Percentiles rank a stretch among this genome's conserved stretches.
These are phyloP conservation scores for Petrolisthes manimaculis DNA, from an alignment of 2,888 invertebrate species.

Conservation along the genomic window DNA sequence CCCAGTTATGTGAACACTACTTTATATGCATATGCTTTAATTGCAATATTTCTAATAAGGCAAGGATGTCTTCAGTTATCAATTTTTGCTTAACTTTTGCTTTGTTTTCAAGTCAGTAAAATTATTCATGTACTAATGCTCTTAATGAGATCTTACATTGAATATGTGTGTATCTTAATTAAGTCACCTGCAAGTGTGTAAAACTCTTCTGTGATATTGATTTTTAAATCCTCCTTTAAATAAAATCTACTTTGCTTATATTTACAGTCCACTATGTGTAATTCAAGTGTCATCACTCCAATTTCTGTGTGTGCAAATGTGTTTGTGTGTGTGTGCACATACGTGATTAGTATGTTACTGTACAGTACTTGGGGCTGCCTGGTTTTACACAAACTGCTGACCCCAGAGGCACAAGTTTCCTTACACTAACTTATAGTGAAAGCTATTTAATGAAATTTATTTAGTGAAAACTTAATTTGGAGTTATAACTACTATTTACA, in stretches of 20 bases:
- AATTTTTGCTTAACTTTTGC: too few relatives aligned
- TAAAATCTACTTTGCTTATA: slow-evolving; percentile 30
- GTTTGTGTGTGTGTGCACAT: slow-evolving; percentile 1
- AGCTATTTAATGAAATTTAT: too few relatives aligned
- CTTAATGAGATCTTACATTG: too few relatives aligned
- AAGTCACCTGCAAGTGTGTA: background rate
- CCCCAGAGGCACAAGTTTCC: background rate
- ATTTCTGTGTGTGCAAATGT: slow-evolving; percentile 17
- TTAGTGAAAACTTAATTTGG: too few relatives aligned
- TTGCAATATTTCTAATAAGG: background rate
- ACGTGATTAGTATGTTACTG: background rate
- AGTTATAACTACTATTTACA: too few relatives aligned
- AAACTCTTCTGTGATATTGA: slow-evolving; percentile 30
- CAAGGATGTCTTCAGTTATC: too few relatives aligned
- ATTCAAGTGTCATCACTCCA: background rate
- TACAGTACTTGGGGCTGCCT: slow-evolving; percentile 23
- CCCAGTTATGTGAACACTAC: background rate
- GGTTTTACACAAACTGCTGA: slow-evolving; percentile 38
- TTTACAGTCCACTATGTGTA: background rate
- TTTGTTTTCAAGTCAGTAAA: too few relatives aligned
- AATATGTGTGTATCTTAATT: too few relatives aligned
- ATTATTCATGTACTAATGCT: too few relatives aligned
- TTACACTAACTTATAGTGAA: background rate
- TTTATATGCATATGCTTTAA: background rate
- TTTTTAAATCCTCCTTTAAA: slow-evolving; percentile 16